Base-by-base conservation (phyloP, 1,140 invertebrate genomes). In the Caerostris extrusa region DNA sequence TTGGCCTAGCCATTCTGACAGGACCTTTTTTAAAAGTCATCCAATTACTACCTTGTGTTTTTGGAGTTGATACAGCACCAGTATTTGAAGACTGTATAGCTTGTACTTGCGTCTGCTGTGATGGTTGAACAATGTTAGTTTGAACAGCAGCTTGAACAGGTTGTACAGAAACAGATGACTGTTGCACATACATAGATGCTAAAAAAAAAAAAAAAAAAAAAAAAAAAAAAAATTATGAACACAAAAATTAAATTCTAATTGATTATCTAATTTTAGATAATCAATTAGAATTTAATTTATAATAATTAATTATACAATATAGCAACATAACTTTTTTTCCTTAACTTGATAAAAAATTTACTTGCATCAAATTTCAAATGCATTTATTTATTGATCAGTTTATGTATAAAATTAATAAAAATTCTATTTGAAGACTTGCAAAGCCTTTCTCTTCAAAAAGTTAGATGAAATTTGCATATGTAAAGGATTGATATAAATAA, bases 1-100 rank as follows among this genome's bases (percentile, higher is more conserved):
- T 98, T 2, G 97, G 97, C 50, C 90, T 57, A 64, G 91, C 71
- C 81, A 93, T 82, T 67, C 88, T 83, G n/a, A 92, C 64, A 8
- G 77, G 81, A 7, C 93, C 91, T 93, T 94, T 94, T 53, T 94
- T 91, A 19, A 87, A 91, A 69, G 89, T 69, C 88, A 94, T 93
- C 91, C 95, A 95, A 89, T 92, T 94, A 92, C 93, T 94, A 17
- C 90, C 77, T 71, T 94, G 94, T 71, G 61, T 67, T 88, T 94
- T 94, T 8, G 93, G 71, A 17, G 94, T 85, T 58, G 91, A 53
- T 82, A 94, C 94, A 58, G 92, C 71, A 93, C 91, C 91, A 50
- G 94, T 77, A 57, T 71, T 67, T 34, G 88, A 90, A 50, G 81
- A 85, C 19, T 95, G 91, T 64, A 91, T 94, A 86, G 94, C 82